A percentile compares a stretch with the other conserved stretches of the same genome.
Evolutionary conservation across 2,797 vertebrate genomes (phyloP).

Genomic region (Falco biarmicus): DNA sequence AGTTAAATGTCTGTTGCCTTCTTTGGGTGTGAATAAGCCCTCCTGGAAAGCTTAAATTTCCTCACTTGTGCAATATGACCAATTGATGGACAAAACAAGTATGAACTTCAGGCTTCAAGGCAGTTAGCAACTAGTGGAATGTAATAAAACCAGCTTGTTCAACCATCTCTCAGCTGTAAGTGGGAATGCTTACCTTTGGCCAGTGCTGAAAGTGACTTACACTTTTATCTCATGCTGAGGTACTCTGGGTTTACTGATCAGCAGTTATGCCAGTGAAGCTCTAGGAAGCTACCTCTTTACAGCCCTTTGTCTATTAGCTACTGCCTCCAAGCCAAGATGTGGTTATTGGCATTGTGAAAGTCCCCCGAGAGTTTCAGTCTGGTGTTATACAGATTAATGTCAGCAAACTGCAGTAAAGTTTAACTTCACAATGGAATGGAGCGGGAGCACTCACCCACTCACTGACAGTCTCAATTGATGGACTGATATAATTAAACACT

Average conservation of each 20-base stretch:
- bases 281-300: not conserved
- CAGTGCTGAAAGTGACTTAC: not conserved
- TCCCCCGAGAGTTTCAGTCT: not conserved
- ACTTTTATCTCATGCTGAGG: not conserved
- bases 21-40: not conserved
- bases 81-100: not conserved
- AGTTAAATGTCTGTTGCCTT: not conserved
- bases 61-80: fast-evolving
- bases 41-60: not conserved
- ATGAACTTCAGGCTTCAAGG: not conserved
- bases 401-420: not conserved
- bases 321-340: not conserved
- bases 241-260: not conserved
- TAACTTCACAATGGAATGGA: not conserved
- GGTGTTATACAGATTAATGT: not conserved
- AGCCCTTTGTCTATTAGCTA: not conserved
- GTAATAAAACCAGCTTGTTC: not conserved
- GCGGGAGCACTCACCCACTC: not conserved
- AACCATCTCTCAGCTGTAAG: not conserved
- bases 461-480: not conserved
- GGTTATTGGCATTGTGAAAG: not conserved
- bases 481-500: not conserved
- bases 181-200: not conserved
- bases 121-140: not conserved
- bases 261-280: not conserved